phyloP scores from a whole-genome alignment of 2,113 vertebrate genomes.

The Hystrix brachyura region DNA sequence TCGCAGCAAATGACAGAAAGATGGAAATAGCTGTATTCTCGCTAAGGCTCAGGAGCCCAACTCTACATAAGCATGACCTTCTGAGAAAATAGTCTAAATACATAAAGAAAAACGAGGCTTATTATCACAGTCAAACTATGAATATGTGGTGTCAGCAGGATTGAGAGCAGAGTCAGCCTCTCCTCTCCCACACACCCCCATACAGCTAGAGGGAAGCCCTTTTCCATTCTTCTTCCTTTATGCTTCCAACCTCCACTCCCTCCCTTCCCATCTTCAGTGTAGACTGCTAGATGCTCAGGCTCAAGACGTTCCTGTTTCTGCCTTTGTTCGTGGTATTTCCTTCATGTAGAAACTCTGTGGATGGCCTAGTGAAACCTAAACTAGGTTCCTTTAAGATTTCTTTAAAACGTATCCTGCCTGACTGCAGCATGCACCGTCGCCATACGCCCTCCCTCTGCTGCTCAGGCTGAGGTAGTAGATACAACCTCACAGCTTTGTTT shows the following conservation, averaged over 20 bases:
- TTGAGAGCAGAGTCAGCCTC: not conserved
- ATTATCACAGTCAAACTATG: not conserved
- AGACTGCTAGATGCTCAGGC: not conserved
- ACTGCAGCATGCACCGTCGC: not conserved
- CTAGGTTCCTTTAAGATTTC: not conserved
- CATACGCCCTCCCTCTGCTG: not conserved
- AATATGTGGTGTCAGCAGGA: not conserved
- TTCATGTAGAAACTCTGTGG: not conserved
- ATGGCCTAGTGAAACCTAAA: not conserved
- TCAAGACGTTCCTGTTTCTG: not conserved
- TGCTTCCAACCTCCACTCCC: not conserved
- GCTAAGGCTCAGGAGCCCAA: not conserved
- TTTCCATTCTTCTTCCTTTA: not conserved
- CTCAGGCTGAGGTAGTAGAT: not conserved
- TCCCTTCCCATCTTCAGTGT: not conserved
- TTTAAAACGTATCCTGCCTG: not conserved
- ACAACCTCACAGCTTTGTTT: not conserved
- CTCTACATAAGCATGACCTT: not conserved
- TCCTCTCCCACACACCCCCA: not conserved
- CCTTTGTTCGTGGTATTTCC: not conserved
- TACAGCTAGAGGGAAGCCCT: not conserved
- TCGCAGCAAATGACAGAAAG: constrained; percentile 25
- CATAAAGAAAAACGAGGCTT: not conserved
- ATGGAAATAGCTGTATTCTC: not conserved
- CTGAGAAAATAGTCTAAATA: not conserved